Evolutionary conservation across 2,113 vertebrate species (phyloP).

Genomic region (Antigone vipio): DNA sequence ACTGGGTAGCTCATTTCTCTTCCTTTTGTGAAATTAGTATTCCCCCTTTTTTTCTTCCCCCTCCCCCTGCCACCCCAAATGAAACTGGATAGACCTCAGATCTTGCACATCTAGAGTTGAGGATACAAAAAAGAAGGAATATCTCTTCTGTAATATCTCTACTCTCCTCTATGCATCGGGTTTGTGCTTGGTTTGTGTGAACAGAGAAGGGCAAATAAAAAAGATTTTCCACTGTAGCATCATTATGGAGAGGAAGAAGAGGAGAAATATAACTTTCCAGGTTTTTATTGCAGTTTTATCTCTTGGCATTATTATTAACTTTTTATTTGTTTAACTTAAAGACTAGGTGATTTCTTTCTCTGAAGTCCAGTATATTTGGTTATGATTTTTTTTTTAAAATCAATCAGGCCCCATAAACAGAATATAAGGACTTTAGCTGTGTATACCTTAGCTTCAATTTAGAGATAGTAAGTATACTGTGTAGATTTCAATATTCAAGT

Average conservation of each 20-base stretch:
- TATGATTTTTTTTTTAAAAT: neutral
- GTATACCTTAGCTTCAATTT: neutral
- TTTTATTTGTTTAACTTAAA: neutral
- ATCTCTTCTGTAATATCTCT: neutral
- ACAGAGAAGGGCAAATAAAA: neutral
- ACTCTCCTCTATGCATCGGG: neutral
- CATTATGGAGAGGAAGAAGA: neutral
- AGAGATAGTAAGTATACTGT: neutral
- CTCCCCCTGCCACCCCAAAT: neutral
- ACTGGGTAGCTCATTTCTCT: neutral
- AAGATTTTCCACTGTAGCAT: neutral
- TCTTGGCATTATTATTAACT: neutral
- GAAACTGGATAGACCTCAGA: neutral
- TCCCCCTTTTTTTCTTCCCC: neutral
- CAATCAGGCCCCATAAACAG: neutral
- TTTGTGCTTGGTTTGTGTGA: neutral
- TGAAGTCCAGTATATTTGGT: neutral
- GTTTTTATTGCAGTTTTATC: neutral
- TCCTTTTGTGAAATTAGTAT: neutral
- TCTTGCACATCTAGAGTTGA: neutral
- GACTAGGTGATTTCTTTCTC: neutral
- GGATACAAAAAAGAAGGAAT: neutral
- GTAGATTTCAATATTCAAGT: neutral
- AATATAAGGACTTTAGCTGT: neutral
- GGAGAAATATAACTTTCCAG: neutral